Percentiles rank a stretch among this genome's conserved stretches.
phyloP scores from a whole-genome alignment of 2,113 vertebrate genomes.

The Andinoacara biseriatus region DNA sequence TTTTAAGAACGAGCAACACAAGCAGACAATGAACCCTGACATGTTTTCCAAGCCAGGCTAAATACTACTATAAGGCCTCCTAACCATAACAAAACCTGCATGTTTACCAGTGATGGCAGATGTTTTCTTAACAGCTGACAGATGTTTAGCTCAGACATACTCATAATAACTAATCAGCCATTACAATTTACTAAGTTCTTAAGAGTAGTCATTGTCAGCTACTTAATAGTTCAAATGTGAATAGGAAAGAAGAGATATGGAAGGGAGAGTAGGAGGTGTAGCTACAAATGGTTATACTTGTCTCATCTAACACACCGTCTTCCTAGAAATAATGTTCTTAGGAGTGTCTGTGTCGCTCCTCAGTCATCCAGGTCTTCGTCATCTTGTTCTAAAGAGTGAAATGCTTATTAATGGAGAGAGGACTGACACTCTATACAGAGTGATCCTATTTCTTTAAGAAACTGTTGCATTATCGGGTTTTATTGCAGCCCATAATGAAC shows the following conservation, averaged over 20 bases:
- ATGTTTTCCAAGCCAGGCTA: not conserved
- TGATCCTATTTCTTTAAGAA: not conserved
- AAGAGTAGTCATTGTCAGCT: not conserved
- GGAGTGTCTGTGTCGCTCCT: not conserved
- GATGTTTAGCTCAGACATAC: constrained; percentile 23
- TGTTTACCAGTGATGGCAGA: constrained; percentile 8
- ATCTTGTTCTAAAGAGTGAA: not conserved
- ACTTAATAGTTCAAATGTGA: not conserved
- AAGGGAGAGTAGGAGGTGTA: not conserved
- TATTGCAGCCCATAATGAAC: not conserved
- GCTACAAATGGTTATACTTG: not conserved
- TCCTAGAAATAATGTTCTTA: not conserved
- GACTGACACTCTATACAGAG: not conserved
- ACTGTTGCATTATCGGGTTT: not conserved
- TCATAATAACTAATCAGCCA: not conserved
- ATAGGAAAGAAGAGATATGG: not conserved
- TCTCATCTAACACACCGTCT: not conserved
- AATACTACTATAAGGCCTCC: not conserved
- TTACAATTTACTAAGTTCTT: not conserved
- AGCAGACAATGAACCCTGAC: not conserved
- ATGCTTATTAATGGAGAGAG: not conserved
- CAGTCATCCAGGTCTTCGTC: not conserved
- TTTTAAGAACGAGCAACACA: not conserved
- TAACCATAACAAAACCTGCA: constrained; percentile 3
- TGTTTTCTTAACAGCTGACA: constrained; percentile 37